Conservation (phyloP, 2,113 vertebrate species). For the Apistogramma diplotaenia region DNA sequence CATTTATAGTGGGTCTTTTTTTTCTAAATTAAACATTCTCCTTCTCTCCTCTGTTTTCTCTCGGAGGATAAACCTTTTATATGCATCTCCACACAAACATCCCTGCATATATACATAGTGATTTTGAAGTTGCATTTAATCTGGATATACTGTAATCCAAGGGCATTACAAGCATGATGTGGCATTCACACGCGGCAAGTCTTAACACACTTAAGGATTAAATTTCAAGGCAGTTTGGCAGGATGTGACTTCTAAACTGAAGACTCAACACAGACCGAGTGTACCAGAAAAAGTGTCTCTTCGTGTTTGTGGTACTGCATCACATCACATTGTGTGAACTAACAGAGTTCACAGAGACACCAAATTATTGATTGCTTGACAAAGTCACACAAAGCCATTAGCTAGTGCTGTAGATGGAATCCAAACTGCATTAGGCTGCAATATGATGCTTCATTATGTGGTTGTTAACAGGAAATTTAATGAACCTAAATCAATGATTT, state of each 20-base stretch:
- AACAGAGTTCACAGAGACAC: constrained; percentile 60
- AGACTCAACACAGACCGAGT: constrained; percentile 29
- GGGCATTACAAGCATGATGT: constrained; percentile 25
- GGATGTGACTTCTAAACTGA: constrained; percentile 29
- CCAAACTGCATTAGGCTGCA: constrained; percentile 36
- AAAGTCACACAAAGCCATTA: constrained; percentile 60
- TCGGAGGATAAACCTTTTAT: constrained; percentile 1
- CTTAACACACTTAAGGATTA: constrained; percentile 26
- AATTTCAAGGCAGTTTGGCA: constrained; percentile 4
- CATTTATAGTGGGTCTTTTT: not conserved
- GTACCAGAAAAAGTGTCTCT: constrained; percentile 41
- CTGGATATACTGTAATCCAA: constrained; percentile 29
- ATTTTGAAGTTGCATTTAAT: constrained; percentile 38
- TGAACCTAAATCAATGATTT: constrained; percentile 54
- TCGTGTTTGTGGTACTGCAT: constrained; percentile 28
- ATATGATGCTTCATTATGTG: constrained; percentile 45
- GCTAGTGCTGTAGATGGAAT: constrained; percentile 34
- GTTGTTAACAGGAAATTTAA: constrained; percentile 61
- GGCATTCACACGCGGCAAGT: not conserved
- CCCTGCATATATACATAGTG: not conserved
- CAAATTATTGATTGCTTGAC: constrained; percentile 60
- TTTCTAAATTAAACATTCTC: not conserved
- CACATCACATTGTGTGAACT: constrained; percentile 29
- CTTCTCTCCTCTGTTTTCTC: not conserved
- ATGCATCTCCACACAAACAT: constrained; percentile 12